Conservation (phyloP, 2,797 vertebrate species). For the Trachops cirrhosus region DNA sequence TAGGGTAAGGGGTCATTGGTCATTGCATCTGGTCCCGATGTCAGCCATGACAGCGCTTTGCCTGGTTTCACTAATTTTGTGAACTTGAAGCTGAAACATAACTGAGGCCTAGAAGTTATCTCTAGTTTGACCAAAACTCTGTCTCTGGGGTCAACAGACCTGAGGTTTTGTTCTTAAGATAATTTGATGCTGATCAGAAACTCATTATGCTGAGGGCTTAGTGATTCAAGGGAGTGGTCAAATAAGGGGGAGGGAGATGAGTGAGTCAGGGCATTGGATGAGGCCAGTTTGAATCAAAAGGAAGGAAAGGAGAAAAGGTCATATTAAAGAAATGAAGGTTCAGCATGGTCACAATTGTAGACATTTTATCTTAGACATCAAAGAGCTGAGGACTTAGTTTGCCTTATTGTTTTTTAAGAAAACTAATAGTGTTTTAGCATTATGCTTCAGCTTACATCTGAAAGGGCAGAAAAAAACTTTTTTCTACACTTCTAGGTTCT, state of each 20-base stretch:
- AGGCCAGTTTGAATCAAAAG: not conserved
- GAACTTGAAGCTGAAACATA: not conserved
- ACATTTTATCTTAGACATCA: not conserved
- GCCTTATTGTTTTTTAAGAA: not conserved
- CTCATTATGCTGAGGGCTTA: not conserved
- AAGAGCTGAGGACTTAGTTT: not conserved
- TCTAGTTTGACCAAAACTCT: not conserved
- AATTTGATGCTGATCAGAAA: not conserved
- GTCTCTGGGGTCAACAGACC: not conserved
- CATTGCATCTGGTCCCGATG: not conserved
- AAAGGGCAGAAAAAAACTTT: not conserved
- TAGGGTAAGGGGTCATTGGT: not conserved
- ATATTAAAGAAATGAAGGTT: not conserved
- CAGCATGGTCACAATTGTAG: not conserved
- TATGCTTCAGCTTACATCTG: not conserved
- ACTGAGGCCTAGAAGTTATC: not conserved
- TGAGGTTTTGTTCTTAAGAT: not conserved
- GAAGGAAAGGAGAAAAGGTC: not conserved
- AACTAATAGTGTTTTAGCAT: not conserved
- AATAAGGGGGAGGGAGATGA: too few species aligned
- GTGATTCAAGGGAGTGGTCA: not conserved
- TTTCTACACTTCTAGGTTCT: not conserved
- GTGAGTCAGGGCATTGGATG: not conserved
- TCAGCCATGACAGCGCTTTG: not conserved
- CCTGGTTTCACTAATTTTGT: not conserved